Evolutionary conservation across 2,797 vertebrate genomes (phyloP).

Genomic region (Mus spretus): DNA sequence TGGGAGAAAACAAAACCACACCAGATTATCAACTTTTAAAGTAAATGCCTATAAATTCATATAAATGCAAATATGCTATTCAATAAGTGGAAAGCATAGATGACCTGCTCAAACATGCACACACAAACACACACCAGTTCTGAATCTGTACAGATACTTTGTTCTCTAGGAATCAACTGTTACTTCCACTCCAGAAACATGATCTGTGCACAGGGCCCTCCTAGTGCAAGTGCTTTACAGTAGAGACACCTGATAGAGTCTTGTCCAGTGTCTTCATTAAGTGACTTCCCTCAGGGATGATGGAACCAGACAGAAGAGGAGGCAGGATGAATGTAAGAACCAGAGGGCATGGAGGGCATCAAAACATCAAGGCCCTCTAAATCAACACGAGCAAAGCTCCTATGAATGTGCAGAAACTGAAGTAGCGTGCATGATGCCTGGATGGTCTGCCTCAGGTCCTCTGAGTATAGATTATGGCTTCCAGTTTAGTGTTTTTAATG

Average conservation of each 20-base stretch:
- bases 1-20: background rate
- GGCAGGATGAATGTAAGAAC: background rate
- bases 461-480: background rate
- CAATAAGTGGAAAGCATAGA: background rate
- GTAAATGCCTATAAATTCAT: background rate
- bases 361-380: background rate
- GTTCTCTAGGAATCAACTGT: background rate
- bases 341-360: background rate
- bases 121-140: background rate
- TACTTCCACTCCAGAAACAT: background rate
- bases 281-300: background rate
- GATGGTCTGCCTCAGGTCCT: no score
- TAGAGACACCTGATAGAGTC: background rate
- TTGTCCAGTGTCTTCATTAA: background rate
- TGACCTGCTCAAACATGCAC: background rate
- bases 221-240: background rate
- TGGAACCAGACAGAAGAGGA: background rate
- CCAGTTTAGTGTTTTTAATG: background rate
- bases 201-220: background rate
- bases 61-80: background rate
- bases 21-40: background rate
- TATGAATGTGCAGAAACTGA: background rate
- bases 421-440: background rate
- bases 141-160: background rate
- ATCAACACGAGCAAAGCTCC: background rate